A percentile compares a stretch with the other conserved stretches of the same genome.
These are phyloP conservation scores for Amia ocellicauda DNA, from an alignment of 2,113 vertebrate genomes.

Conservation along the genomic window DNA sequence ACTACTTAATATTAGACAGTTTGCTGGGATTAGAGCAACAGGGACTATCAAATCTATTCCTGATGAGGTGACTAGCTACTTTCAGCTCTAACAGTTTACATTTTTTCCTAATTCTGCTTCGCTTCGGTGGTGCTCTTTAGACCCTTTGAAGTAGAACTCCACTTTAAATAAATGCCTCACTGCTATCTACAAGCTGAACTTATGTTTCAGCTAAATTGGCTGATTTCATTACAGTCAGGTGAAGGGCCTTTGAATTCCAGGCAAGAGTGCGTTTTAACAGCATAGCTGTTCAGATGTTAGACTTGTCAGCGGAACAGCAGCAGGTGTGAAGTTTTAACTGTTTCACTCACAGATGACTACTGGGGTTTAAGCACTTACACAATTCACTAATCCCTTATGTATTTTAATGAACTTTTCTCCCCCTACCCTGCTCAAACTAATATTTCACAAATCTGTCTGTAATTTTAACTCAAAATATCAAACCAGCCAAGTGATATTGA, in stretches of 20 bases:
- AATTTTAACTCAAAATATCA: conserved; percentile 24
- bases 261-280: conserved; percentile 25
- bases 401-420: conserved; percentile 64
- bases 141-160: conserved; percentile 53
- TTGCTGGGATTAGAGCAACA: conserved; percentile 69
- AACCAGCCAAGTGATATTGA: conserved; percentile 27
- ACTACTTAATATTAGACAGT: conserved; percentile 48
- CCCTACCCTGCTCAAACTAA: conserved; percentile 46
- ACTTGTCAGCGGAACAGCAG: conserved; percentile 41
- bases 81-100: conserved; percentile 50
- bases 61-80: conserved; percentile 66
- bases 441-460: conserved; percentile 33
- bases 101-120: conserved; percentile 49
- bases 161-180: conserved; percentile 47
- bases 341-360: conserved; percentile 45
- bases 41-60: conserved; percentile 64
- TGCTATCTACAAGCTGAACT: conserved; percentile 36
- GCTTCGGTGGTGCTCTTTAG: conserved; percentile 42
- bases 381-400: conserved; percentile 58
- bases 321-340: conserved; percentile 64
- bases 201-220: conserved; percentile 63
- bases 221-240: conserved; percentile 62
- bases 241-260: conserved; percentile 40
- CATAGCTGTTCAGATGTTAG: conserved; percentile 24
- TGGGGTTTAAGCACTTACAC: conserved; percentile 24